phyloP scores from a whole-genome alignment of 2,797 vertebrate species.

The Argyrosomus regius region DNA sequence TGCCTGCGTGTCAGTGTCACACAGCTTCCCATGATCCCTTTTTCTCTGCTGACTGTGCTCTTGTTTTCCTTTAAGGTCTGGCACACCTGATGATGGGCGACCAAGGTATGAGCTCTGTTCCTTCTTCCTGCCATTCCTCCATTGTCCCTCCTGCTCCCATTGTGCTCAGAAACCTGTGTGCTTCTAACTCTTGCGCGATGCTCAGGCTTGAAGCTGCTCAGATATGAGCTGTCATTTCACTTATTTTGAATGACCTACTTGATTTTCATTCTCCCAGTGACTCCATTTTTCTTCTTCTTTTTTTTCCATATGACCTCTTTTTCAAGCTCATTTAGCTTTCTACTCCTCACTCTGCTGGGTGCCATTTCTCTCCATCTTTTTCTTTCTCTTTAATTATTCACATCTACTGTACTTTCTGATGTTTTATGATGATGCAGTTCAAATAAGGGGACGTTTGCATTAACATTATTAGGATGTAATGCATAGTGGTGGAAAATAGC shows the following conservation, averaged over 20 bases:
- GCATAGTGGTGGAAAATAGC: conserved; percentile 56
- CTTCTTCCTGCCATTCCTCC: conserved; percentile 88
- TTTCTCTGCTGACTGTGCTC: conserved; percentile 99
- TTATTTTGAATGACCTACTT: conserved; percentile 79
- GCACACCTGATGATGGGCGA: conserved; percentile 99
- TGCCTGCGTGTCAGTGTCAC: conserved; percentile 91
- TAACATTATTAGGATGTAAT: conserved; percentile 47
- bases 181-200: conserved; percentile 31
- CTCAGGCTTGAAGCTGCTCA: conserved; percentile 70
- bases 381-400: conserved; percentile 59
- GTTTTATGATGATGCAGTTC: conserved; percentile 44
- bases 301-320: conserved; percentile 51
- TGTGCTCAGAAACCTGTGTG: conserved; percentile 57
- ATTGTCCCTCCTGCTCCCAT: conserved; percentile 62
- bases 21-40: conserved; percentile 93
- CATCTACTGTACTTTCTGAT: conserved; percentile 43
- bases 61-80: conserved; percentile 99
- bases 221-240: conserved; percentile 71
- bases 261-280: conserved; percentile 46
- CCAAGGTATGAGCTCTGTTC: conserved; percentile 98
- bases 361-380: conserved; percentile 38
- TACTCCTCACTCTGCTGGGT: conserved; percentile 38
- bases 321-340: conserved; percentile 65
- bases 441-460: conserved; percentile 45
- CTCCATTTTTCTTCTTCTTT: conserved; percentile 20